A percentile compares a stretch with the other conserved stretches of the same genome.
These are phyloP conservation scores for Ceratotherium simum DNA, from an alignment of 2,113 vertebrate genomes.

Conservation along the genomic window DNA sequence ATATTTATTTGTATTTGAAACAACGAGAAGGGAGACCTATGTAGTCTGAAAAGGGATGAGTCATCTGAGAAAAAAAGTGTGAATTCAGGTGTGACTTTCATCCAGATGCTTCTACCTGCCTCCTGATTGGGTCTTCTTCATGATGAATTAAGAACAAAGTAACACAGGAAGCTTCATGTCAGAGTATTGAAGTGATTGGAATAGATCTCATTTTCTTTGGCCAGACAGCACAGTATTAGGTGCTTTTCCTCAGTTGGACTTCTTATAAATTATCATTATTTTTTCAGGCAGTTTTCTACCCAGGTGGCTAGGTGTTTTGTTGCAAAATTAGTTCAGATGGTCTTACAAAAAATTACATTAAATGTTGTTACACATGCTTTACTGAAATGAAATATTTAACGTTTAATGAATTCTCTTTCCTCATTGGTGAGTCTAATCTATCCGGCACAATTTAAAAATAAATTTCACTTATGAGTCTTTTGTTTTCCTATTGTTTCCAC, in stretches of 20 bases:
- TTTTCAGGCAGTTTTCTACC: conserved; percentile 48
- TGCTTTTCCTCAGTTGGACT: not conserved
- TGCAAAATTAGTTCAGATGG: conserved; percentile 57
- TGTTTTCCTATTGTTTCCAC: conserved; percentile 37
- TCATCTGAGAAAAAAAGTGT: not conserved
- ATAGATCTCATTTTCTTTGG: conserved; percentile 1
- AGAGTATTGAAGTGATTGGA: not conserved
- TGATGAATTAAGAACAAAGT: conserved; percentile 29
- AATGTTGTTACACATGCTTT: not conserved
- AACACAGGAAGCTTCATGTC: not conserved
- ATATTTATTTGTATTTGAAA: conserved; percentile 20
- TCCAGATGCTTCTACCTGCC: not conserved
- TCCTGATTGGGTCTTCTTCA: not conserved
- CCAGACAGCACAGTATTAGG: not conserved
- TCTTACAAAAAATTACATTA: conserved; percentile 33
- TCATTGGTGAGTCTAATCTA: conserved; percentile 24
- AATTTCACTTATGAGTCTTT: conserved; percentile 30
- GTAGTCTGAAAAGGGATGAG: not conserved
- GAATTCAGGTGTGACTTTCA: not conserved
- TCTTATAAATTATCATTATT: conserved; percentile 32
- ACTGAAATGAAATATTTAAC: conserved; percentile 57
- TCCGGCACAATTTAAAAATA: conserved; percentile 32
- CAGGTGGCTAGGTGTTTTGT: conserved; percentile 25
- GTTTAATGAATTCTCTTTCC: conserved; percentile 28
- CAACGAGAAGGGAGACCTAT: not conserved